Evolutionary conservation across 2,113 vertebrate genomes (phyloP).

Genomic region (Dromas ardeola): DNA sequence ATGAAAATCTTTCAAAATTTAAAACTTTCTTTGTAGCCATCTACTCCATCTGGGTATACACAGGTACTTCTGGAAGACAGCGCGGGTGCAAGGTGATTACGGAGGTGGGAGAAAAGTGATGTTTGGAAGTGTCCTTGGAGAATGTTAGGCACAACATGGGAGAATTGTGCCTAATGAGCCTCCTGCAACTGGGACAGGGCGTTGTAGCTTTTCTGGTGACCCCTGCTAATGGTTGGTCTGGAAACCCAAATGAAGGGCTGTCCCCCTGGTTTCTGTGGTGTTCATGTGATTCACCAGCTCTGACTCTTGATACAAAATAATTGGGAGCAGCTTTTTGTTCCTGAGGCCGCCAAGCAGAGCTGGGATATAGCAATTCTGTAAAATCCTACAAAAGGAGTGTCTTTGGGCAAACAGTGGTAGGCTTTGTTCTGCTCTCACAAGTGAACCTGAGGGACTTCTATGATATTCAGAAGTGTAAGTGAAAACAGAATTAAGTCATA

Average conservation of each 20-base stretch:
- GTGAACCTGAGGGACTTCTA: neutral
- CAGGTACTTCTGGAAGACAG: neutral
- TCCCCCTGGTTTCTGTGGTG: neutral
- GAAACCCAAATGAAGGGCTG: neutral
- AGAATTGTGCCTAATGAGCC: neutral
- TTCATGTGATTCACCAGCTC: neutral
- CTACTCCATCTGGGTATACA: neutral
- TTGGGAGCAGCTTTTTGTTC: neutral
- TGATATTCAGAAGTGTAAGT: neutral
- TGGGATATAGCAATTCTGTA: neutral
- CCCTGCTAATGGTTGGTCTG: fast-evolving
- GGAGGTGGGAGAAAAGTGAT: neutral
- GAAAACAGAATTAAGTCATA: neutral
- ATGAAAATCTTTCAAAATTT: neutral
- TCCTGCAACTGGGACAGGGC: neutral
- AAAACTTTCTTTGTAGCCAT: neutral
- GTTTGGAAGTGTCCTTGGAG: neutral
- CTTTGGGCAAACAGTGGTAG: fast-evolving
- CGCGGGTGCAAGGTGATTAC: neutral
- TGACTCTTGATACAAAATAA: neutral
- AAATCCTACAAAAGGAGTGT: neutral
- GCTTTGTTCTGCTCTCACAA: neutral
- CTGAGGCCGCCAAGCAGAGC: neutral
- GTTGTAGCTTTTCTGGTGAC: neutral
- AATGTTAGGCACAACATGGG: neutral